Evolutionary conservation across 1,140 invertebrate genomes (phyloP).

Genomic region (Euwallacea fornicatus): DNA sequence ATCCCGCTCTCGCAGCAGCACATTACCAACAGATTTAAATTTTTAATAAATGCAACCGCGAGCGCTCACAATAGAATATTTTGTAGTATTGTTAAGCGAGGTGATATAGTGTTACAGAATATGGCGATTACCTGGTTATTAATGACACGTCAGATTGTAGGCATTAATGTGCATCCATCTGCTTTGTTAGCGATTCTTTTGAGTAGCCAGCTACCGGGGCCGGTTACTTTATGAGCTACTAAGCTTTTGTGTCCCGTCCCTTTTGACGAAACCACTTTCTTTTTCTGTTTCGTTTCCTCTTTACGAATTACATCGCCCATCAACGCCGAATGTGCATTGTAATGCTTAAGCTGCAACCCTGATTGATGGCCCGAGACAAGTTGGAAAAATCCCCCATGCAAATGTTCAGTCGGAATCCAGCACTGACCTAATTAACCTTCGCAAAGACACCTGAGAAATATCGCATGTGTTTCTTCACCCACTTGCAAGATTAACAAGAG

Average conservation of each 20-base stretch:
- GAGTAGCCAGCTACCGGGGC: constrained; percentile 42
- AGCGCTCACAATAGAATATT: constrained; percentile 34
- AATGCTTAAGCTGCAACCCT: constrained; percentile 25
- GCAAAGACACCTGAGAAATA: too few relatives aligned
- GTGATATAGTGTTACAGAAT: constrained; percentile 41
- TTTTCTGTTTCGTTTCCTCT: constrained; percentile 43
- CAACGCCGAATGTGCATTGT: constrained; percentile 44
- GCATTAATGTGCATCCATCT: constrained; percentile 48
- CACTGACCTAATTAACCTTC: too few relatives aligned
- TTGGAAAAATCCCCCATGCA: too few relatives aligned
- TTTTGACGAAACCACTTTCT: constrained; percentile 45
- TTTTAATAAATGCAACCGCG: constrained; percentile 28
- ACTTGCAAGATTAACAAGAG: too few relatives aligned
- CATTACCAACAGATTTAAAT: constrained; percentile 2
- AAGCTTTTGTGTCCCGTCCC: constrained; percentile 45
- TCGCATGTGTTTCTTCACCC: too few relatives aligned
- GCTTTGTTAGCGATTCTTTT: constrained; percentile 49
- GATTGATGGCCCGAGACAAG: too few relatives aligned
- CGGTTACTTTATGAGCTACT: constrained; percentile 45
- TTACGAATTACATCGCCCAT: constrained; percentile 41
- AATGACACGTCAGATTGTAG: constrained; percentile 47
- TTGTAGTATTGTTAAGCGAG: constrained; percentile 35
- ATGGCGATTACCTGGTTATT: constrained; percentile 47
- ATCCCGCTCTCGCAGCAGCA: too few relatives aligned
- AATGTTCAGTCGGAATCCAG: too few relatives aligned